Conservation (phyloP, 2,113 vertebrate species). For the Peromyscus californicus region DNA sequence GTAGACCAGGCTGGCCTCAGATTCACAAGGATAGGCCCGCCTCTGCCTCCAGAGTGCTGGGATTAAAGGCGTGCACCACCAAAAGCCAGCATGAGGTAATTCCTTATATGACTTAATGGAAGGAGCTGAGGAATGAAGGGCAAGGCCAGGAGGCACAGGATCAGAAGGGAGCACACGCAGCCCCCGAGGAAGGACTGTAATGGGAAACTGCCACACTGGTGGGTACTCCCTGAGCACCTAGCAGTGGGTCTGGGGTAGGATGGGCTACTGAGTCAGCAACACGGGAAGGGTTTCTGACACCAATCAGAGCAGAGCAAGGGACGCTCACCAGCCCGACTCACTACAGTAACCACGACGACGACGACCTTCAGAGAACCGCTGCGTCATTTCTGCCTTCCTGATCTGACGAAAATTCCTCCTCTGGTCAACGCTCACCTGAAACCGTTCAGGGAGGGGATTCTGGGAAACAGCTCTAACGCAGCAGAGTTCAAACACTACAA, state of each 20-base stretch:
- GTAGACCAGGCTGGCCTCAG: not conserved
- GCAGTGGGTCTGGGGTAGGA: not conserved
- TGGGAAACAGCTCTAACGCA: not conserved
- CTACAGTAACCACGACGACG: not conserved
- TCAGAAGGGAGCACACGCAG: not conserved
- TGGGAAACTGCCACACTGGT: not conserved
- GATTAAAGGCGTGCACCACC: not conserved
- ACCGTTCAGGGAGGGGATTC: conserved; percentile 40
- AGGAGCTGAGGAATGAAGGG: not conserved
- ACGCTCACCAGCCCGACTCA: not conserved
- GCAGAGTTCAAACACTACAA: not conserved
- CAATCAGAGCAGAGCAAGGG: not conserved
- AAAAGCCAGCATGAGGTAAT: not conserved
- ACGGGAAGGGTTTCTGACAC: not conserved
- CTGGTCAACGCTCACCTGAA: conserved; percentile 33
- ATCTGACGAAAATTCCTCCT: not conserved
- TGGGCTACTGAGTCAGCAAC: not conserved
- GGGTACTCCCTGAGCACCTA: not conserved
- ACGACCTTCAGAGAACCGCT: conserved; percentile 40
- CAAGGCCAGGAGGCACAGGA: not conserved
- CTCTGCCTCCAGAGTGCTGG: not conserved
- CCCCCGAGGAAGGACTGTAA: too few relatives aligned
- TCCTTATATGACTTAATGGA: not conserved
- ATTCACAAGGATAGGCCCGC: not conserved
- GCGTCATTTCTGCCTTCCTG: conserved; percentile 45